Evolutionary conservation across 2,113 vertebrate genomes (phyloP).

Genomic region (Agapornis roseicollis): DNA sequence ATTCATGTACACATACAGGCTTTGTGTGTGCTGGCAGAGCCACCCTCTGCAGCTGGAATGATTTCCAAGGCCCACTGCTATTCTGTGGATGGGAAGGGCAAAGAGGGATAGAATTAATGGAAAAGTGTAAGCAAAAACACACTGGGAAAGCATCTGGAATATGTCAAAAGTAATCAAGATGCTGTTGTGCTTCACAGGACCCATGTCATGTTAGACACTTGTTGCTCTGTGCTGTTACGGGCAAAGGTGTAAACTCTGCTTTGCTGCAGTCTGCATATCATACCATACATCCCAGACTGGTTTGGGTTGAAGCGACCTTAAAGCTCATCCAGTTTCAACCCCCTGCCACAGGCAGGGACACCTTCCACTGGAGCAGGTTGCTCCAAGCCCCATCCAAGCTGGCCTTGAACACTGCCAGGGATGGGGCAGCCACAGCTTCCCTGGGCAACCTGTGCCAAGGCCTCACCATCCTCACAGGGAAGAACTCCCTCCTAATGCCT

Average conservation of each 20-base stretch:
- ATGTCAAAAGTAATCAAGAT: neutral
- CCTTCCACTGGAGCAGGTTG: neutral
- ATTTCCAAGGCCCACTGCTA: neutral
- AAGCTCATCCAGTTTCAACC: neutral
- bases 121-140: neutral
- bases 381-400: neutral
- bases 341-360: neutral
- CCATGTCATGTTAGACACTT: neutral
- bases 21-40: neutral
- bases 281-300: neutral
- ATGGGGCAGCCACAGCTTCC: neutral
- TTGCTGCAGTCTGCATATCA: neutral
- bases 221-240: neutral
- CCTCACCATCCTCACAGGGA: neutral
- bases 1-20: fast-evolving
- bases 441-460: neutral
- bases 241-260: neutral
- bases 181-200: neutral
- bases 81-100: neutral
- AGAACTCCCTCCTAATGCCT: neutral
- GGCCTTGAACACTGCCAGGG: neutral
- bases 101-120: neutral
- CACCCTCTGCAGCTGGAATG: neutral
- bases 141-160: neutral
- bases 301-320: neutral